Percentiles rank a stretch among this genome's conserved stretches.
Evolutionary conservation across 2,797 vertebrate genomes (phyloP).

Genomic region (Knipowitschia caucasica): DNA sequence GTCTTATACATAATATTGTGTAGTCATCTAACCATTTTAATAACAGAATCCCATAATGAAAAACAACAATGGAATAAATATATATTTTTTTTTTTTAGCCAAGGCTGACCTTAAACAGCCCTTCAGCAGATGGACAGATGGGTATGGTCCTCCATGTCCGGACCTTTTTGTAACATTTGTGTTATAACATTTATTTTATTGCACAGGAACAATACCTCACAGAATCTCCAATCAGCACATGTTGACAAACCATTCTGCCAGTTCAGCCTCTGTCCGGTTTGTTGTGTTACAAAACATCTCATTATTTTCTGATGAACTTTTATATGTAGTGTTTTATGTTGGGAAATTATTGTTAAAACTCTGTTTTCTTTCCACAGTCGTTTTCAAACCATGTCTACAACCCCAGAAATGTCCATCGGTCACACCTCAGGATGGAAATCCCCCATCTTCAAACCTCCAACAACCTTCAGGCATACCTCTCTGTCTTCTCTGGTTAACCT

Average conservation of each 20-base stretch:
- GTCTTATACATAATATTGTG: not conserved
- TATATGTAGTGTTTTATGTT: not conserved
- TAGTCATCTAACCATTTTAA: no score
- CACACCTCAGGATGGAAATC: slow-evolving; percentile 51
- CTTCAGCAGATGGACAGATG: slow-evolving; percentile 78
- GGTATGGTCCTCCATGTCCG: slow-evolving; percentile 68
- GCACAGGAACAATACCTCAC: slow-evolving; percentile 52
- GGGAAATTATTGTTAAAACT: not conserved
- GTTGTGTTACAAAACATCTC: not conserved
- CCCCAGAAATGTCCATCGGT: slow-evolving; percentile 39
- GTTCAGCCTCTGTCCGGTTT: slow-evolving; percentile 67
- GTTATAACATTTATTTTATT: not conserved
- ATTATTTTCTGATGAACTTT: not conserved
- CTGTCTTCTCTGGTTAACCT: slow-evolving; percentile 62
- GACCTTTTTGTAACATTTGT: slow-evolving; percentile 10
- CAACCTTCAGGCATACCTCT: slow-evolving; percentile 56
- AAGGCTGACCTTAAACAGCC: slow-evolving; percentile 81
- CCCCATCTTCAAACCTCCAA: slow-evolving; percentile 61
- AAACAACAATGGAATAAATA: not conserved
- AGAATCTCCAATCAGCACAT: slow-evolving; percentile 51
- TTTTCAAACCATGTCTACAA: slow-evolving; percentile 38
- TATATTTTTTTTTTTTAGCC: slow-evolving; percentile 66
- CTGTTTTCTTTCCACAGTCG: slow-evolving; percentile 31
- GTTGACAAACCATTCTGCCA: slow-evolving; percentile 33
- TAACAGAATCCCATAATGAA: no score